Conservation (phyloP, 2,113 vertebrate genomes). For the Jacana jacana region DNA sequence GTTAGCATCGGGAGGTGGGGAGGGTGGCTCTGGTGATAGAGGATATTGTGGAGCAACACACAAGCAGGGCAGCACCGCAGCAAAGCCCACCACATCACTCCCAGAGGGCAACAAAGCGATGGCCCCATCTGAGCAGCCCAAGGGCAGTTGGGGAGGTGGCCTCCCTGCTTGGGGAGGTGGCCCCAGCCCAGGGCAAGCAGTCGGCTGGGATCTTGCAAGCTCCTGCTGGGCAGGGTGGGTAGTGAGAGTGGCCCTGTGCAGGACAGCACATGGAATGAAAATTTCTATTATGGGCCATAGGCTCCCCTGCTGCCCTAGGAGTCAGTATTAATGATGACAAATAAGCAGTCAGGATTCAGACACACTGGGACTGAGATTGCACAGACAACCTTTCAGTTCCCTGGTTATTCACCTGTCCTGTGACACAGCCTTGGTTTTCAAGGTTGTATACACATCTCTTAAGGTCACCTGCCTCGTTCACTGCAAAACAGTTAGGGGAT, state of each 20-base stretch:
- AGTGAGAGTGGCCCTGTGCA: fast-evolving
- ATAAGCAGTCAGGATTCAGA: background rate
- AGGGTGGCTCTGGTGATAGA: fast-evolving
- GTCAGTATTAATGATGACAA: background rate
- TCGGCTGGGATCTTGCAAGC: background rate
- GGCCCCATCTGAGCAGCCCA: fast-evolving
- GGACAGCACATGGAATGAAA: fast-evolving
- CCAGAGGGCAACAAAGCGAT: background rate
- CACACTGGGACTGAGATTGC: background rate
- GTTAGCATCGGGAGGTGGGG: too few species aligned
- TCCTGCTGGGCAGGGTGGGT: background rate
- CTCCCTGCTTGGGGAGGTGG: fast-evolving
- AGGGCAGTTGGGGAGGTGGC: background rate
- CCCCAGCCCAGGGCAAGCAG: fast-evolving
- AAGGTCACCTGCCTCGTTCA: background rate
- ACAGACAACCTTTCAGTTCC: background rate
- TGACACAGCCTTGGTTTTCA: background rate
- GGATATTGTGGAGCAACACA: fast-evolving
- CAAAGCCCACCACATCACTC: background rate
- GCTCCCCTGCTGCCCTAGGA: background rate
- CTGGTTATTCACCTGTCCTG: background rate
- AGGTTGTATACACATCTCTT: background rate
- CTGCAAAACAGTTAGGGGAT: background rate
- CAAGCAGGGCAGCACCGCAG: fast-evolving
- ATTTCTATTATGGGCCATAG: background rate